Conservation (phyloP, 2,888 invertebrate species). For the Ormyrus rosae region DNA sequence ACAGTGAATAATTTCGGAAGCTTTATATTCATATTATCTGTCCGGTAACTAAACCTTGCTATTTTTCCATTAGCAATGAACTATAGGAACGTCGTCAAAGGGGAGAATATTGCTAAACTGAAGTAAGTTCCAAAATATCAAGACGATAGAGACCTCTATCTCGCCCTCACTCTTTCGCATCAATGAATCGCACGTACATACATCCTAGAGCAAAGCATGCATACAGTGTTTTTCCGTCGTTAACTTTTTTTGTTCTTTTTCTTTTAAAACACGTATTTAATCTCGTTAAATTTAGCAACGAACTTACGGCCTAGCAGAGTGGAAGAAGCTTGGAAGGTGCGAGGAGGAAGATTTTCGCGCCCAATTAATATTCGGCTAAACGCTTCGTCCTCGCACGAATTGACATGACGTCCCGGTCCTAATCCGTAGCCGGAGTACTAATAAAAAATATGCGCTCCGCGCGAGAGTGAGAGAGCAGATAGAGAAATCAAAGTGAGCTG, state of each 20-base stretch:
- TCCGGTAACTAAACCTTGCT: constrained; percentile 12
- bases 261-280: neutral
- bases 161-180: constrained; percentile 10
- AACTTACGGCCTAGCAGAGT: constrained; percentile 31
- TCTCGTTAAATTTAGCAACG: constrained; percentile 7
- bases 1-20: constrained; percentile 18
- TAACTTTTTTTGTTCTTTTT: constrained; percentile 1
- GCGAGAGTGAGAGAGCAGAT: constrained; percentile 16
- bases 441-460: neutral
- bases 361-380: constrained; percentile 4
- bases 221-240: neutral
- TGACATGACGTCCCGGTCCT: constrained; percentile 28
- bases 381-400: constrained; percentile 23
- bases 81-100: constrained; percentile 23
- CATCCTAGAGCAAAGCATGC: constrained; percentile 13
- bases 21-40: neutral
- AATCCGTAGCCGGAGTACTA: constrained; percentile 18
- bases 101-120: neutral
- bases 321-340: constrained; percentile 46
- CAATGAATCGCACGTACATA: neutral
- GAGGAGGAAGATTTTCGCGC: constrained; percentile 26
- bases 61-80: constrained; percentile 12
- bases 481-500: neutral
- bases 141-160: constrained; percentile 11
- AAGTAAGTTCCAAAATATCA: neutral